Conservation (phyloP, 2,797 vertebrate genomes). For the Podarcis lilfordi region DNA sequence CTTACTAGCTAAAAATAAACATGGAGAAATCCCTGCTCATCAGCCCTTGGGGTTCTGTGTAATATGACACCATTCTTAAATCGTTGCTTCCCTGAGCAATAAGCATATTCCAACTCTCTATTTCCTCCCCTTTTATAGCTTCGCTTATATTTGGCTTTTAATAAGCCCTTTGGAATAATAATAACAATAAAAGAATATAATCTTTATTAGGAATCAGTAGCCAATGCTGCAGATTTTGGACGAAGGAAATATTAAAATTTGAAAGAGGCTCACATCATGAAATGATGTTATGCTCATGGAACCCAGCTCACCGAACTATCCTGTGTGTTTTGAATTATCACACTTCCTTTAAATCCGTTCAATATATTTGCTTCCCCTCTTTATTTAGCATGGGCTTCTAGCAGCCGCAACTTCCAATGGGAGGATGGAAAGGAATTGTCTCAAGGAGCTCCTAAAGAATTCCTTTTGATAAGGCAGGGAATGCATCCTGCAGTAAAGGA, state of each 20-base stretch:
- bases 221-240: slow-evolving; percentile 1
- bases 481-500: neutral
- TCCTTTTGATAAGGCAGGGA: neutral
- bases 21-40: slow-evolving; percentile 14
- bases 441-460: neutral
- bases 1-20: slow-evolving; percentile 32
- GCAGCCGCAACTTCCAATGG: neutral
- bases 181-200: neutral
- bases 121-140: slow-evolving; percentile 48
- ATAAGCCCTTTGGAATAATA: slow-evolving; percentile 13
- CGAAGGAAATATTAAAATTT: slow-evolving; percentile 7
- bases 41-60: neutral
- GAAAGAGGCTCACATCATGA: neutral
- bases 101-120: slow-evolving; percentile 34
- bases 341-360: neutral
- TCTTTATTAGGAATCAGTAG: slow-evolving; percentile 21
- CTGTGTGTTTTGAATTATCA: neutral
- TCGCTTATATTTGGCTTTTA: slow-evolving; percentile 39
- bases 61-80: neutral
- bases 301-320: neutral
- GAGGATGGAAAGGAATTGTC: neutral
- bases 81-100: slow-evolving; percentile 32
- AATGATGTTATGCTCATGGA: neutral
- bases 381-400: neutral
- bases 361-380: neutral